Evolutionary conservation across 2,888 invertebrate genomes (phyloP).

Genomic region (Perdita meconis): DNA sequence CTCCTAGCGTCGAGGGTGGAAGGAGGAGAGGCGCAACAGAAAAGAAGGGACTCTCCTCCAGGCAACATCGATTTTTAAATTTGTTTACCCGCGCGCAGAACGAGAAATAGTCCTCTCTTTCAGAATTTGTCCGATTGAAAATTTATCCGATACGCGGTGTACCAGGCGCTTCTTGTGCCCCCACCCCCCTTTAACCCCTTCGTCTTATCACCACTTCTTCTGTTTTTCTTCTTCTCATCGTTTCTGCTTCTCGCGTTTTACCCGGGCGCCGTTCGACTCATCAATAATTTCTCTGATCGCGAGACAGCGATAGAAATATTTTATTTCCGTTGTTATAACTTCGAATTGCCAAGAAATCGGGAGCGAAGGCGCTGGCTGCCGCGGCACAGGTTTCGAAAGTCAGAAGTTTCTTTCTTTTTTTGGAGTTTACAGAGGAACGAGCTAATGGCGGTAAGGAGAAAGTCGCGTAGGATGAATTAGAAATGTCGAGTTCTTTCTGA

Average conservation of each 20-base stretch:
- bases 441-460: conserved; percentile 32
- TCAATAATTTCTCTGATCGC: conserved; percentile 64
- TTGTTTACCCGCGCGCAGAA: conserved; percentile 67
- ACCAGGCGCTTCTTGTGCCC: conserved; percentile 67
- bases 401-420: conserved; percentile 31
- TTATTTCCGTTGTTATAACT: conserved; percentile 50
- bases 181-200: conserved; percentile 30
- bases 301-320: conserved; percentile 45
- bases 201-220: conserved; percentile 9
- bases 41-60: conserved; percentile 48
- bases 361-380: conserved; percentile 27
- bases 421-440: not conserved
- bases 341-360: conserved; percentile 58
- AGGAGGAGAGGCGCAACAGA: conserved; percentile 12
- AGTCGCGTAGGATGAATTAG: conserved; percentile 33
- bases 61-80: conserved; percentile 80
- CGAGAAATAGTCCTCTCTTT: conserved; percentile 65
- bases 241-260: conserved; percentile 2
- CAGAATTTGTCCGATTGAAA: conserved; percentile 82
- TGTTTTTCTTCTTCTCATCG: conserved; percentile 6
- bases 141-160: conserved; percentile 80
- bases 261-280: conserved; percentile 23
- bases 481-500: conserved; percentile 18
- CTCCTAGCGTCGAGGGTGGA: conserved; percentile 62
- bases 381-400: conserved; percentile 45